Evolutionary conservation across 2,113 vertebrate species (phyloP), one percentile per base, ranked within the genome.

Genomic region (Tylochromis polylepis): DNA sequence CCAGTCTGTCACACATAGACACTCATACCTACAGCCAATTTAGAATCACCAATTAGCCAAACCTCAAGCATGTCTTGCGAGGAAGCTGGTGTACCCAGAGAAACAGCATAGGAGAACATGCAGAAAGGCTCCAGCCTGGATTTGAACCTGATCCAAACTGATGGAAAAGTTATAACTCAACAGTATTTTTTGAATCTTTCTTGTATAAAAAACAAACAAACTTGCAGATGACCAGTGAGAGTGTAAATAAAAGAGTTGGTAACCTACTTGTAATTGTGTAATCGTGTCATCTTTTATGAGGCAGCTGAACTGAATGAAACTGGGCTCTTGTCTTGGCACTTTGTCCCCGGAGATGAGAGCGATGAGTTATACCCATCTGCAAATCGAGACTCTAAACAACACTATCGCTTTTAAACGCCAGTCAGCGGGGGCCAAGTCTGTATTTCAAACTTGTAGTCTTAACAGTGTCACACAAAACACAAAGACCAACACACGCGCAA

Each of bases 401-500:
- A 79, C 85, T 83, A 82, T 57, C 43, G 83, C 81, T 75, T 92
- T 87, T 80, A 79, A 90, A 90, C 18, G 89, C 72, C 89, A 88
- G 67, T 89, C 91, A 90, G 36, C 15, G 51, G 67, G 43, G 31
- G 82, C 85, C 85, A 84, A 85, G 82, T 77, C 85, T 87, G 77
- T 77, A 79, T 88, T 88, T 91, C 72, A 93, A 77, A 89, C 88
- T 82, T 51, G 55, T 85, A 86, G 81, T 27, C 81, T 85, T 79
- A 88, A 67, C 77, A 51, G 85, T 91, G 87, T 88, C 89, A 90
- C 82, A 88, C 51, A 75, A 84, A 87, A 20, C 83, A 27, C 75
- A 88, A 49, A 92, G 58, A 67, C 58, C 29, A 27, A 86, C 79
- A 58, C 65, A 18, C 36, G 16, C 16, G 11, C 59, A 5, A 53